phyloP scores from a whole-genome alignment of 2,888 invertebrate species.

The Zygogramma bicolorata region DNA sequence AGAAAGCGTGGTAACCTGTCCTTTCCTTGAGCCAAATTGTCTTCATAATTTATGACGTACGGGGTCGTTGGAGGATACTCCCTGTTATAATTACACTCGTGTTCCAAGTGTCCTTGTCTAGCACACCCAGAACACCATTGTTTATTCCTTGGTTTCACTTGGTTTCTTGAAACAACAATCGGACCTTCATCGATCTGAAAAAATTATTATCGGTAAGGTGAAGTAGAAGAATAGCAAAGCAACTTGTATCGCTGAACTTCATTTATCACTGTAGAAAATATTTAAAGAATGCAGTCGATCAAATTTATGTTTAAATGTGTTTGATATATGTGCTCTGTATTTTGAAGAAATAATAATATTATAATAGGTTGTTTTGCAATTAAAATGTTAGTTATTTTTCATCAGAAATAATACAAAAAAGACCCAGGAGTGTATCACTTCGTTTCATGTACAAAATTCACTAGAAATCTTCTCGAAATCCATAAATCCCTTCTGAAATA shows the following conservation, averaged over 20 bases:
- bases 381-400: no score
- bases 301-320: no score
- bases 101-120: conserved; percentile 63
- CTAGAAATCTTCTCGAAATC: no score
- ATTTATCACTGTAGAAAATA: neutral
- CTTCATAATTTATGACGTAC: conserved; percentile 49
- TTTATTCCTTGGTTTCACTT: conserved; percentile 59
- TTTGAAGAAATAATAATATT: no score
- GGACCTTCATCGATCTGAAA: conserved; percentile 58
- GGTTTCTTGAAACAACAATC: conserved; percentile 49
- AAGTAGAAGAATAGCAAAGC: no score
- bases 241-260: neutral
- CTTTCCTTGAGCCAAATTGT: conserved; percentile 43
- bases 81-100: conserved; percentile 53
- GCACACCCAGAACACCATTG: conserved; percentile 67
- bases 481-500: no score
- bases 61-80: conserved; percentile 54
- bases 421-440: no score
- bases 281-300: no score
- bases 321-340: no score
- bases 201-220: conserved; percentile 25
- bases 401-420: no score
- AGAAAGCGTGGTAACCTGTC: neutral
- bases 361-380: no score
- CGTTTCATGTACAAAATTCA: no score